Evolutionary conservation across 2,113 vertebrate genomes (phyloP), one percentile per base, ranked within the genome.

Genomic region (Salvelinus fontinalis): DNA sequence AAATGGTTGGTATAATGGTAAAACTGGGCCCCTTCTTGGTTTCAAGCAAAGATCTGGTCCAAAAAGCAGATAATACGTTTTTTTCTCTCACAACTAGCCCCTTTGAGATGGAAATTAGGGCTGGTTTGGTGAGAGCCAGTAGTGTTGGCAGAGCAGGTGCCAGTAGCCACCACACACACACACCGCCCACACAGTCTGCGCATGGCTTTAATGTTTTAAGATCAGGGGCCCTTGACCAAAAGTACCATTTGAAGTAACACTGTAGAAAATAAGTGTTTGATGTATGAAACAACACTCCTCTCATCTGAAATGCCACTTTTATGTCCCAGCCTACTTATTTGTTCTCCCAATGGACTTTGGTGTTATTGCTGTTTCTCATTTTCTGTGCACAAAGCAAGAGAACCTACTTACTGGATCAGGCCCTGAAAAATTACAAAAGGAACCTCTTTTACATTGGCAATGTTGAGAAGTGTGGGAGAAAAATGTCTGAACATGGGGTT

Each of bases 111-210:
- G 66, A 49, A 75, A 65, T 49, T 11, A 69, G 26, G 3, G 24
- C 62, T 75, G 86, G 88, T 34, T 13, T 59, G 24, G 59, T 31
- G 67, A 60, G 59, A 69, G 49, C 27, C 66, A 26, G 12, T 14
- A 34, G 26, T 59, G 66, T 59, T 29, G 48, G 22, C 22, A 48
- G 39, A 54, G 39, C 24, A 67, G 74, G 74, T 67, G 74, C 65
- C 84, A 85, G 74, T 83, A 75, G 74, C 79, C n/a, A 5, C 59
- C 59, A 86, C 64, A 48, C 77, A 14, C 3, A 22, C 20, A 79
- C 60, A 81, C 74, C n/a, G 1, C 59, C 3, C 59, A 62, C 59
- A 62, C 59, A 62, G 14, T n/a, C 20, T 22, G 59, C 2, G 59
- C 59, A 62, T 22, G 54, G 51, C 65, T 70, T 29, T 60, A 48